These are phyloP conservation scores for Amphipyra tragopoginis DNA, from an alignment of 2,888 invertebrate genomes.

Conservation along the genomic window DNA sequence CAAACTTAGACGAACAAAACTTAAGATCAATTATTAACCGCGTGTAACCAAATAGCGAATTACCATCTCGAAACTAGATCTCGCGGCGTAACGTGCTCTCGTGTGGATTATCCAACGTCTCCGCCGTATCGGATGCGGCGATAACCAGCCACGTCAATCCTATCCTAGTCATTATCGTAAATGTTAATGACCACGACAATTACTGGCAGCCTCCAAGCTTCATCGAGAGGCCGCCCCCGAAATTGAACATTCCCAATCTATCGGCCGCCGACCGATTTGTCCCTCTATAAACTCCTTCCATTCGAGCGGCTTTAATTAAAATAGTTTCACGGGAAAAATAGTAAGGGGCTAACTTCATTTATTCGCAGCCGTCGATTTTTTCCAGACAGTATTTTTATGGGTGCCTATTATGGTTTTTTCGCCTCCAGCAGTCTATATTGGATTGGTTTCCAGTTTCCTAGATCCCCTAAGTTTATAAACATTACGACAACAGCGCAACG, in stretches of 20 bases:
- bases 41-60: constrained; percentile 60
- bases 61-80: constrained; percentile 46
- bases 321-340: constrained; percentile 85
- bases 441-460: constrained; percentile 21
- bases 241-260: constrained; percentile 85
- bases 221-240: constrained; percentile 74
- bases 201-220: constrained; percentile 78
- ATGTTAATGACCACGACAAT: constrained; percentile 88
- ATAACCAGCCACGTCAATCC: constrained; percentile 82
- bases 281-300: constrained; percentile 84
- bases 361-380: constrained; percentile 62
- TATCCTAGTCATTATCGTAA: constrained; percentile 86
- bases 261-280: constrained; percentile 77
- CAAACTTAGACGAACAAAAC: constrained; percentile 43
- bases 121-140: constrained; percentile 72
- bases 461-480: constrained; percentile 53
- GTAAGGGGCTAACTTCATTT: constrained; percentile 73
- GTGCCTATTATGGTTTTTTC: constrained; percentile 37
- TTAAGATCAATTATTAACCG: constrained; percentile 65
- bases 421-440: constrained; percentile 34
- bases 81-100: constrained; percentile 65
- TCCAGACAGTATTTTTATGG: constrained; percentile 51
- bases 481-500: constrained; percentile 48
- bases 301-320: constrained; percentile 84
- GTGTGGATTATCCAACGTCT: constrained; percentile 67